Conservation (phyloP, 2,113 vertebrate species). For the Datnioides undecimradiatus region DNA sequence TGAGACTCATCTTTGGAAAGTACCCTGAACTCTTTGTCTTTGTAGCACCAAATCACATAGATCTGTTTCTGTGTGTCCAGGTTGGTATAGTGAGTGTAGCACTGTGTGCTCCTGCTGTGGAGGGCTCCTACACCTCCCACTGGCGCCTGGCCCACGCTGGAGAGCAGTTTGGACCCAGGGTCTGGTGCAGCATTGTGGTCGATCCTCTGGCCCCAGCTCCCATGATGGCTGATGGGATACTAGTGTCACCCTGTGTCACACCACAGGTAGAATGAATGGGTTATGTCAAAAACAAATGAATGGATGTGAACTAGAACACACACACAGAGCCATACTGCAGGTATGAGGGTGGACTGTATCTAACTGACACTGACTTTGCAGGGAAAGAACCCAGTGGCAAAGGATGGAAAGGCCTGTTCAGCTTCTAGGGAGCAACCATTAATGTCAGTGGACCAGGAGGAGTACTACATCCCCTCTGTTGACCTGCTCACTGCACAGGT, state of each 20-base stretch:
- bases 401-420: conserved; percentile 68
- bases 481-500: conserved; percentile 98
- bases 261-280: conserved; percentile 81
- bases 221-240: conserved; percentile 76
- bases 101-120: conserved; percentile 90
- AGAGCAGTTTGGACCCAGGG: conserved; percentile 96
- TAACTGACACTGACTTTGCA: conserved; percentile 30
- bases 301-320: not conserved
- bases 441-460: conserved; percentile 83
- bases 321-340: not conserved
- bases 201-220: conserved; percentile 86
- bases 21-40: not conserved
- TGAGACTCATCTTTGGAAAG: conserved; percentile 23
- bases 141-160: conserved; percentile 95
- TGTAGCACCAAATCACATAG: not conserved
- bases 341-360: not conserved
- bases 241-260: conserved; percentile 79
- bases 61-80: conserved; percentile 37
- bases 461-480: conserved; percentile 95
- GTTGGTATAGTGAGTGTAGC: conserved; percentile 95
- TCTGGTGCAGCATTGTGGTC: conserved; percentile 98
- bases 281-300: not conserved
- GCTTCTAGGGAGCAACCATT: conserved; percentile 66
- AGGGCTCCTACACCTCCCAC: conserved; percentile 97
- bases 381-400: conserved; percentile 77